These are phyloP conservation scores for Himalopsyche tibetana DNA, from an alignment of 2,888 invertebrate genomes.

Conservation along the genomic window DNA sequence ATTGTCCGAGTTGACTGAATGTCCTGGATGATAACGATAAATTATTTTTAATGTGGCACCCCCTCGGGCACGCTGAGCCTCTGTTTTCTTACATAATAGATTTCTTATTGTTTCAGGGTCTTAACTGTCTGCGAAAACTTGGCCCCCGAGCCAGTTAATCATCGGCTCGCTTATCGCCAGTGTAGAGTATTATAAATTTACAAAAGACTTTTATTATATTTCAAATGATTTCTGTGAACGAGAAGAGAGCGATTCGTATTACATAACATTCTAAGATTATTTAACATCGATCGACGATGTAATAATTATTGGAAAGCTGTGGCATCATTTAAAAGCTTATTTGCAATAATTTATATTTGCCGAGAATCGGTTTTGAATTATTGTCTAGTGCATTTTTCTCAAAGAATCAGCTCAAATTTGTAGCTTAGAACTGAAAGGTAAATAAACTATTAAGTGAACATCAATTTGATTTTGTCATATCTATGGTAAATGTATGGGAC, in stretches of 20 bases:
- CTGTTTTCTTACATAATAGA: conserved; percentile 9
- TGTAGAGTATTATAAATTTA: conserved; percentile 43
- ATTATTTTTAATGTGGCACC: no score
- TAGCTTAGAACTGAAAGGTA: no score
- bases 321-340: background rate
- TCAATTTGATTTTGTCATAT: no score
- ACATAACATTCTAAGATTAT: background rate
- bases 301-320: background rate
- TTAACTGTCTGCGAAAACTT: conserved; percentile 74
- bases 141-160: conserved; percentile 74
- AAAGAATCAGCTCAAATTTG: background rate
- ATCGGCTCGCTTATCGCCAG: background rate
- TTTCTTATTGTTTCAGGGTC: conserved; percentile 71
- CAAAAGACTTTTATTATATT: conserved; percentile 41
- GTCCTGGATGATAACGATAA: no score
- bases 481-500: no score
- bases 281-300: background rate
- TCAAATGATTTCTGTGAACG: conserved; percentile 27
- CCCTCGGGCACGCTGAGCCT: no score
- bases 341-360: background rate
- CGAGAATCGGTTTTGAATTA: background rate
- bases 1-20: no score
- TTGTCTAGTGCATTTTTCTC: conserved; percentile 11
- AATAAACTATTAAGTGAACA: no score
- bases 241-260: background rate